Conservation (phyloP, 92 coral and sea anemone species). For the Zoanthus solanderi region DNA sequence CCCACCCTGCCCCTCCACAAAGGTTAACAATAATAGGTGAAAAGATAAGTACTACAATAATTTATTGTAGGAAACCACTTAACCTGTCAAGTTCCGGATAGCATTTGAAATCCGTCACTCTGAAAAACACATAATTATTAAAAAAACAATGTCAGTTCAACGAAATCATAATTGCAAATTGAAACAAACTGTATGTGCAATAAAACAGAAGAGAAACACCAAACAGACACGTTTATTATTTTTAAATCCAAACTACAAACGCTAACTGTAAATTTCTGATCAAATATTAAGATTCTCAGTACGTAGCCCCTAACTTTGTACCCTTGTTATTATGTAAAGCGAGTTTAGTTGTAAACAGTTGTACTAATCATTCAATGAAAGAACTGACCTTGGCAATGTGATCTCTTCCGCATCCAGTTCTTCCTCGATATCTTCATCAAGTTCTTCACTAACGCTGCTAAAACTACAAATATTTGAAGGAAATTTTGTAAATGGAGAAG, state of each 20-base stretch:
- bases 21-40: no score
- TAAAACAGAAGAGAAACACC: no score
- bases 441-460: constrained; percentile 41
- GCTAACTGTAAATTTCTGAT: neutral
- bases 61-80: no score
- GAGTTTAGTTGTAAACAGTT: neutral
- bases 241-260: neutral
- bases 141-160: neutral
- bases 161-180: no score
- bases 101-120: constrained; percentile 23
- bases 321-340: neutral
- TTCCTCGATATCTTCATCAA: constrained; percentile 52
- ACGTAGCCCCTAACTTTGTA: no score
- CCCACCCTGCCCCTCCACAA: no score
- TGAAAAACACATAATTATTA: neutral
- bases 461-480: constrained; percentile 46
- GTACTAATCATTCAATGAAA: neutral
- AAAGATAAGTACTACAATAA: no score
- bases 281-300: no score
- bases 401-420: constrained; percentile 77
- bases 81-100: constrained; percentile 44
- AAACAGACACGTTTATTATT: neutral
- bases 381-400: constrained; percentile 67
- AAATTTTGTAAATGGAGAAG: constrained; percentile 50
- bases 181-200: no score